phyloP scores from a whole-genome alignment of 2,113 vertebrate genomes.

The Lagenorhynchus albirostris region DNA sequence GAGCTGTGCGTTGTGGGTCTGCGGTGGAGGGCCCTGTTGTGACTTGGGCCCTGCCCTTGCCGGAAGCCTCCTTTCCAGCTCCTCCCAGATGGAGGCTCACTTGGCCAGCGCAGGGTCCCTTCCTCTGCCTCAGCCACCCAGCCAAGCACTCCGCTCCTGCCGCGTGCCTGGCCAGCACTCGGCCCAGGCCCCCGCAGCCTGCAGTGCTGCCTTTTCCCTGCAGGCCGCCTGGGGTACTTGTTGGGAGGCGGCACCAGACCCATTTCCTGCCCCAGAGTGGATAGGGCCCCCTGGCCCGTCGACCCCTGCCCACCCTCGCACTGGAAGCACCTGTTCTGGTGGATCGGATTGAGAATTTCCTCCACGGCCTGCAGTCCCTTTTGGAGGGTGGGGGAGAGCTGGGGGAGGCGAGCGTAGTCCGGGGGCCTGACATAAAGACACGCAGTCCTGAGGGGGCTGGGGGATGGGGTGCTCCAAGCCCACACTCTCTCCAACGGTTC shows the following conservation, averaged over 20 bases:
- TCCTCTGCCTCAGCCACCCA: background rate
- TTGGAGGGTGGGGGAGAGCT: background rate
- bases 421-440: background rate
- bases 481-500: background rate
- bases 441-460: background rate
- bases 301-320: background rate
- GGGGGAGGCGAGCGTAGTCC: accelerated
- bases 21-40: background rate
- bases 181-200: background rate
- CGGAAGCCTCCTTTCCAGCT: background rate
- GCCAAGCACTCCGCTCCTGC: background rate
- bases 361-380: background rate
- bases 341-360: background rate
- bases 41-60: background rate
- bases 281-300: background rate
- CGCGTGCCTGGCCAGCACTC: background rate
- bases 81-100: background rate
- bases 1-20: background rate
- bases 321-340: background rate
- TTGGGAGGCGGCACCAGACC: background rate
- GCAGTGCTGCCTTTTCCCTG: background rate
- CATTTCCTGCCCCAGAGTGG: background rate
- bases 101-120: background rate
- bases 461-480: slow-evolving; percentile 38
- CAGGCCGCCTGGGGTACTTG: background rate